Base-by-base conservation (phyloP, 2,797 vertebrate species). In the Staurois parvus region DNA sequence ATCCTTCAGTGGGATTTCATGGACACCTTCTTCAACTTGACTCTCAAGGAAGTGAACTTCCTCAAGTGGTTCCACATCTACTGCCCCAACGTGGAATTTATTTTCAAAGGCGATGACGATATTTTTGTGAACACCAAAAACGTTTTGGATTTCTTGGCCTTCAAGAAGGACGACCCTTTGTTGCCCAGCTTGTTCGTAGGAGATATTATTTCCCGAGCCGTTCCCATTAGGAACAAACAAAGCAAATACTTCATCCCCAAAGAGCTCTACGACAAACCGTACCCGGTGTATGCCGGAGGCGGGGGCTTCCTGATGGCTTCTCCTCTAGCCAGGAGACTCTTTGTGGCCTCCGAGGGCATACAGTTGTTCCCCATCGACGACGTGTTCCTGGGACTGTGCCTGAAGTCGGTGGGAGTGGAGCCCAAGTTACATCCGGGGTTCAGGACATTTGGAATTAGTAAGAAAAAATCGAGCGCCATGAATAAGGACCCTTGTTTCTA, bases 21-120 rank as follows among this genome's bases (percentile, higher is more conserved):
- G 93, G 96, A 96, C 92, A 96, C 96, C 0, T 96, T 96, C 89
- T 97, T 99, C 93, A 99, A 99, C 92, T 95, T 99, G 84, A 99
- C 98, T 0, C 96, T 99, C n/a, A 99, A 99, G 85, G 95, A 96
- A 89, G 94, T 97, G 8, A 96, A 96, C 87, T 96, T 97, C 68
- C 92, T 97, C 59, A 94, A 93, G 28, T 97, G 96, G 96, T 96
- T 96, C 86, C 82, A 94, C 88, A 92, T 93, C 66, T 82, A 94
- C 89, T 96, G 95, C 80, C 84, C 94, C 26, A 88, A 88, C 0
- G 94, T 95, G 0, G 92, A 91, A 48, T 96, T 96, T 80, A 94
- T 96, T 30, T 97, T 96, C 88, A 96, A 97, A 89, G 96, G 95
- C 0, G 97, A 97, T 0, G 96, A 96, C 19, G 96, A 98, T 0